Conservation (phyloP, 1,140 invertebrate species). For the Drosophila micromelanica region DNA sequence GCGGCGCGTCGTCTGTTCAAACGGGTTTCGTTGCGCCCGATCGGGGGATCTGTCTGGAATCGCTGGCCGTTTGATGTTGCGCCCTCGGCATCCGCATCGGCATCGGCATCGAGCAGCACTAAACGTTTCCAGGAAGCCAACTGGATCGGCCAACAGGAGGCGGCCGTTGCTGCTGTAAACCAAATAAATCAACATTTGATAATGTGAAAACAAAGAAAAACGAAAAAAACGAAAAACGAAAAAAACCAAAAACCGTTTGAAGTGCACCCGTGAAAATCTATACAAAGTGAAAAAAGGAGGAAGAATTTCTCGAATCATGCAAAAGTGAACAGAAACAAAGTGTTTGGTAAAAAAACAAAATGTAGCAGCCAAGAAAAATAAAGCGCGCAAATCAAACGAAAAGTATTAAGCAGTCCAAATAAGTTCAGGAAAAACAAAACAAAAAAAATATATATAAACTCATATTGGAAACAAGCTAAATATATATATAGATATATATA, state of each 20-base stretch:
- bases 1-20: slow-evolving; percentile 58
- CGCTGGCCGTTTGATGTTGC: slow-evolving; percentile 72
- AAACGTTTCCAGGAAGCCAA: slow-evolving; percentile 63
- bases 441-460: slow-evolving; percentile 23
- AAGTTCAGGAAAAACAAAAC: slow-evolving; percentile 29
- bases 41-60: slow-evolving; percentile 47
- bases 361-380: slow-evolving; percentile 51
- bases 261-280: slow-evolving; percentile 62
- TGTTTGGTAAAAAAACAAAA: slow-evolving; percentile 35
- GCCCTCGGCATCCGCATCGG: slow-evolving; percentile 32
- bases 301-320: slow-evolving; percentile 18
- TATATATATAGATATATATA: slow-evolving; percentile 17
- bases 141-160: slow-evolving; percentile 34
- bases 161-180: slow-evolving; percentile 23
- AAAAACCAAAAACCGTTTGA: slow-evolving; percentile 51
- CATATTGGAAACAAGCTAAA: too few species aligned
- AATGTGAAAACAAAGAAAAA: slow-evolving; percentile 35
- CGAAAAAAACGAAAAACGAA: slow-evolving; percentile 4
- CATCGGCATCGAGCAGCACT: slow-evolving; percentile 32
- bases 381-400: slow-evolving; percentile 70
- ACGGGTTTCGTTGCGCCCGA: slow-evolving; percentile 66
- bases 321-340: slow-evolving; percentile 22
- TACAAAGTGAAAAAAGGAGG: background rate
- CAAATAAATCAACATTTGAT: slow-evolving; percentile 64
- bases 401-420: slow-evolving; percentile 78